Percentiles rank a stretch among this genome's conserved stretches.
Conservation (phyloP, 2,888 invertebrate species). For the Zeuzera pyrina region DNA sequence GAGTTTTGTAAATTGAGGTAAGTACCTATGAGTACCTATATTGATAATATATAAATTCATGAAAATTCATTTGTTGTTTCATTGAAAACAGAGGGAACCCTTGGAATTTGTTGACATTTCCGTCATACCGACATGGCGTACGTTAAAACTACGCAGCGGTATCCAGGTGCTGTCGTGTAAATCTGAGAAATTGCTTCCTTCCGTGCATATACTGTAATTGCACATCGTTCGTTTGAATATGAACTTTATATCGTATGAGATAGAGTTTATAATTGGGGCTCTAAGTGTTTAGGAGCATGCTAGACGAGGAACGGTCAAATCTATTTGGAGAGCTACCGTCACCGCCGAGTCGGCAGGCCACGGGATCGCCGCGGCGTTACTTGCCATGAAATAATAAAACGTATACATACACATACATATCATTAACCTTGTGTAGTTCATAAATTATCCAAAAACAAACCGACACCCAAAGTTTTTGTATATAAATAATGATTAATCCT, state of each 20-base stretch:
- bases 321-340: slow-evolving; percentile 52
- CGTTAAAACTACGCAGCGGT: background rate
- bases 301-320: slow-evolving; percentile 38
- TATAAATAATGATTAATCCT: too few relatives aligned
- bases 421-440: too few relatives aligned
- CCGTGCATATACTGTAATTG: slow-evolving; percentile 13
- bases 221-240: slow-evolving; percentile 16
- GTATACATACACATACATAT: too few relatives aligned
- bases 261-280: slow-evolving; percentile 25
- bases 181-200: slow-evolving; percentile 43
- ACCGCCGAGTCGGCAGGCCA: slow-evolving; percentile 21
- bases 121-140: background rate
- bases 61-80: background rate
- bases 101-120: slow-evolving; percentile 8
- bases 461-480: too few relatives aligned
- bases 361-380: slow-evolving; percentile 9
- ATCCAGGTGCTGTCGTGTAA: slow-evolving; percentile 17
- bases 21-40: slow-evolving; percentile 47
- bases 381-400: too few relatives aligned
- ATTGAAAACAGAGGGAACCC: too few relatives aligned
- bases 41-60: slow-evolving; percentile 45
- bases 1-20: slow-evolving; percentile 46
- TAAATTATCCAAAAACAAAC: too few relatives aligned
- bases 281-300: slow-evolving; percentile 20
- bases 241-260: slow-evolving; percentile 18